phyloP scores from a whole-genome alignment of 1,140 invertebrate species.

The Olivierus martensii region DNA sequence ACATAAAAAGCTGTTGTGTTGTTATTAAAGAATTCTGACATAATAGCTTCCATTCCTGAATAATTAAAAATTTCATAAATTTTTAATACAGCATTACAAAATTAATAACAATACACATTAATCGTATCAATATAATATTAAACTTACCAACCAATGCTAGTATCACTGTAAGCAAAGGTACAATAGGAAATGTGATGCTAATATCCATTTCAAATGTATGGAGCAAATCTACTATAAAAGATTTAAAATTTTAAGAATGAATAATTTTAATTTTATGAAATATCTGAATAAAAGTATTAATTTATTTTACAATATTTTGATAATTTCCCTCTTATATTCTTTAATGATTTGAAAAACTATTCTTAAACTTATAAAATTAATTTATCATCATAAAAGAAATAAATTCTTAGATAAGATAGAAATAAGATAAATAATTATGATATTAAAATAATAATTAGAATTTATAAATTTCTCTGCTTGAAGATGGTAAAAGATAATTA shows the following conservation, averaged over 20 bases:
- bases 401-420: no score
- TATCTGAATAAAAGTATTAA: background rate
- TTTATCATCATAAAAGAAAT: no score
- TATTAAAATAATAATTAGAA: no score
- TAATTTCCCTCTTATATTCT: no score
- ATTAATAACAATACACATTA: background rate
- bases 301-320: no score
- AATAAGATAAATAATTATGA: no score
- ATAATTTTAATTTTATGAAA: background rate
- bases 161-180: slow-evolving; percentile 90
- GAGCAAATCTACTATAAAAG: slow-evolving; percentile 37
- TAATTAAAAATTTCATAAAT: slow-evolving; percentile 23
- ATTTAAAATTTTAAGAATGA: slow-evolving; percentile 38
- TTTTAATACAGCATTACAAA: no score
- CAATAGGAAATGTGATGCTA: slow-evolving; percentile 79
- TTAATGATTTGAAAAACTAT: no score
- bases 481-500: no score
- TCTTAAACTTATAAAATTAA: no score
- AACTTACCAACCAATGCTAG: slow-evolving; percentile 90
- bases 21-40: slow-evolving; percentile 99
- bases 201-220: slow-evolving; percentile 13
- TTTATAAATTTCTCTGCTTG: no score
- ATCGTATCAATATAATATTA: background rate
- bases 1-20: slow-evolving; percentile 97
- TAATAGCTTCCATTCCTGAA: slow-evolving; percentile 98